phyloP scores from a whole-genome alignment of 2,888 invertebrate species.

The Lasioglossum lativentre region DNA sequence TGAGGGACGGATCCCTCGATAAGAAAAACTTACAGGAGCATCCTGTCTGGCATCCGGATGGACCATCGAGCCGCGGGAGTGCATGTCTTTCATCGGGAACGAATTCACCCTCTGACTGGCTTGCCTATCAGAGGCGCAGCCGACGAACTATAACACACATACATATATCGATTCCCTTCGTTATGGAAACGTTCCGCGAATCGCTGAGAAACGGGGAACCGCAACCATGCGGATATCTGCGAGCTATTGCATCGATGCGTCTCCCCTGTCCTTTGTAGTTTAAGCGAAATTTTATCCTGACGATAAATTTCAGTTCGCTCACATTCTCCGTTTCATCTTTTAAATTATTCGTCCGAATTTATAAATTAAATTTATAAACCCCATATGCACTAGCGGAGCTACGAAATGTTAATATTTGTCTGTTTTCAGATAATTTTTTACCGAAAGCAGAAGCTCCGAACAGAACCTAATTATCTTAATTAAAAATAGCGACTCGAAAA shows the following conservation, averaged over 20 bases:
- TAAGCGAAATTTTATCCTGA: not conserved
- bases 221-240: not conserved
- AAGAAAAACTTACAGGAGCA: conserved; percentile 89
- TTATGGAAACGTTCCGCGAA: conserved; percentile 15
- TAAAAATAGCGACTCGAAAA: no score
- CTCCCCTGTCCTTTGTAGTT: not conserved
- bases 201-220: not conserved
- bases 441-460: no score
- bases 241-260: not conserved
- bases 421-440: no score
- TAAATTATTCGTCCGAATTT: no score
- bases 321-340: no score
- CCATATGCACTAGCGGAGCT: no score
- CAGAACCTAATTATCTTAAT: no score
- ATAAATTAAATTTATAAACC: no score
- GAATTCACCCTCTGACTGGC: conserved; percentile 91
- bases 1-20: not conserved
- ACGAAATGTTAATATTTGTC: no score
- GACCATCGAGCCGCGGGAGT: conserved; percentile 87
- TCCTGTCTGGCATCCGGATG: conserved; percentile 90
- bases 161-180: conserved; percentile 24
- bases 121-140: conserved; percentile 91
- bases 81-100: conserved; percentile 94
- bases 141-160: conserved; percentile 88
- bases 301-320: not conserved